Evolutionary conservation across 2,113 vertebrate species (phyloP).

Genomic region (Equus quagga): DNA sequence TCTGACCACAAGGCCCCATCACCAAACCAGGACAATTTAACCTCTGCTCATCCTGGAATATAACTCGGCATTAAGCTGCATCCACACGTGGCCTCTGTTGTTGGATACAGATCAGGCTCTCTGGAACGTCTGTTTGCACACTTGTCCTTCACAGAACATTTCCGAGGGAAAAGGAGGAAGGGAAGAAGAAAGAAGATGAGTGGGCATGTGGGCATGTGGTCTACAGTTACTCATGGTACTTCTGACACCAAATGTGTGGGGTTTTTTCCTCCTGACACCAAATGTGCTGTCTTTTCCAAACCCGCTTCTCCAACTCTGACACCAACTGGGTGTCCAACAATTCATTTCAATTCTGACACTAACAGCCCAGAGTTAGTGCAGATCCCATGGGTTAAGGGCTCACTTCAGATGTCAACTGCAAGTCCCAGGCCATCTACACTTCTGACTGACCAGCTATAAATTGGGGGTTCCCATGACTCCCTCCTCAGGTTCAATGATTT

Average conservation of each 20-base stretch:
- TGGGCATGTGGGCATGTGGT: neutral
- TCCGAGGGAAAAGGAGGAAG: constrained; percentile 84
- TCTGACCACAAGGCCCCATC: neutral
- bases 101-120: constrained; percentile 68
- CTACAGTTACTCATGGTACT: neutral
- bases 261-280: neutral
- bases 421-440: neutral
- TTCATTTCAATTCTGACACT: neutral
- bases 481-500: neutral
- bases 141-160: constrained; percentile 91
- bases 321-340: neutral
- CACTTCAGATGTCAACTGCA: neutral
- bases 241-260: neutral
- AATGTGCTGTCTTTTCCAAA: neutral
- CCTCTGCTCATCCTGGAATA: neutral
- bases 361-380: neutral
- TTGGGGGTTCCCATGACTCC: neutral
- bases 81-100: neutral
- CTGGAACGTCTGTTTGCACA: constrained; percentile 92
- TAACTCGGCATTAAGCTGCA: neutral
- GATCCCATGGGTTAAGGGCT: neutral
- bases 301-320: neutral
- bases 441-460: neutral
- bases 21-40: neutral
- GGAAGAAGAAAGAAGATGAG: neutral